Percentiles rank a stretch among this genome's conserved stretches.
Evolutionary conservation across 2,888 invertebrate species (phyloP).

Genomic region (Ditula angustiorana): DNA sequence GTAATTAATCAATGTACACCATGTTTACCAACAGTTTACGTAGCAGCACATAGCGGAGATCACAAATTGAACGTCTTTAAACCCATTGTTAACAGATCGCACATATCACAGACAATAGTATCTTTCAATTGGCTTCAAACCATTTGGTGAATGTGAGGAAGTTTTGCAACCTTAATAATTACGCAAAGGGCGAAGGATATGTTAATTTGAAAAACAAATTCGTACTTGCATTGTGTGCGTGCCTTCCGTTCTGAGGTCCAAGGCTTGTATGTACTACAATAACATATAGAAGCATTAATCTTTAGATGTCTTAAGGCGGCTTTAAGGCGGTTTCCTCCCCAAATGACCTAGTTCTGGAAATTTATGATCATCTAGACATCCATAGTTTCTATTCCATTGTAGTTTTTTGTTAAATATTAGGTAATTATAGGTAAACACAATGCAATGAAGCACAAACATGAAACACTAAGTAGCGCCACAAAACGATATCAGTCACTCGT

Average conservation of each 20-base stretch:
- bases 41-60: slow-evolving; percentile 23
- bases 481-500: slow-evolving; percentile 16
- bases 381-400: not conserved
- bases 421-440: not conserved
- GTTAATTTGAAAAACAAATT: slow-evolving; percentile 37
- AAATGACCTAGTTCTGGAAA: not conserved
- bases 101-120: slow-evolving; percentile 53
- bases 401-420: not conserved
- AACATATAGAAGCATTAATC: slow-evolving; percentile 5
- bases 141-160: slow-evolving; percentile 53
- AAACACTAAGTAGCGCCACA: not conserved
- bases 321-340: not conserved
- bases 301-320: slow-evolving; percentile 1
- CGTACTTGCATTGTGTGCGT: slow-evolving; percentile 31
- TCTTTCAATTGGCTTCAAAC: slow-evolving; percentile 46
- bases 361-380: not conserved
- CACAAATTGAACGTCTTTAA: slow-evolving; percentile 44
- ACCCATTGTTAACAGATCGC: slow-evolving; percentile 52
- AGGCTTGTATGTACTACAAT: slow-evolving; percentile 4
- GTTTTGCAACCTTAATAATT: slow-evolving; percentile 48
- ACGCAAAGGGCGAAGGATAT: slow-evolving; percentile 45
- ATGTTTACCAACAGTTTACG: slow-evolving; percentile 14
- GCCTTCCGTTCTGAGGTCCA: slow-evolving; percentile 24
- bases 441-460: not conserved
- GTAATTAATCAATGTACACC: slow-evolving; percentile 4